A percentile compares a stretch with the other conserved stretches of the same genome.
Conservation (phyloP, 2,113 vertebrate genomes). For the Tapirus terrestris region DNA sequence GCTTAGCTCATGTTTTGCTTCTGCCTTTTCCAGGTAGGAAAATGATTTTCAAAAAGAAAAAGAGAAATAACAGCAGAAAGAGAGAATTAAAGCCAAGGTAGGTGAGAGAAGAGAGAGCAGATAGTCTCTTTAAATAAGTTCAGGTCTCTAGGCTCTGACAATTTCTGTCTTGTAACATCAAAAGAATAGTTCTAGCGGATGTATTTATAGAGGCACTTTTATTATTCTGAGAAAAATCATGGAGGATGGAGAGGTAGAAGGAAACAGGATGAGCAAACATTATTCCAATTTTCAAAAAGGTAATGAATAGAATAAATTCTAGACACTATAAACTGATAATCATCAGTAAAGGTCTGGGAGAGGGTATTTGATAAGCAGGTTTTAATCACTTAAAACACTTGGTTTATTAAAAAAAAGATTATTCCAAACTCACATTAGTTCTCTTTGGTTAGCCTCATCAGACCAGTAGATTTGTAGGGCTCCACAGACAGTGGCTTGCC, state of each 20-base stretch:
- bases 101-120: slow-evolving; percentile 55
- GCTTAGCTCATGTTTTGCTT: slow-evolving; percentile 60
- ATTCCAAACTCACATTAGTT: slow-evolving; percentile 18
- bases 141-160: slow-evolving; percentile 42
- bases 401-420: slow-evolving; percentile 41
- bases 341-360: slow-evolving; percentile 19
- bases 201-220: background rate
- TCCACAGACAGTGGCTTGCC: background rate
- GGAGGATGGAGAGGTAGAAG: background rate
- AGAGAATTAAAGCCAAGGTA: slow-evolving; percentile 65
- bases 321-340: background rate
- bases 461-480: background rate
- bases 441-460: slow-evolving; percentile 28
- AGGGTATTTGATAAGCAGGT: slow-evolving; percentile 39
- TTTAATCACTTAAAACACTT: slow-evolving; percentile 35
- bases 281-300: slow-evolving; percentile 30
- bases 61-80: slow-evolving; percentile 69
- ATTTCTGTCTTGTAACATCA: slow-evolving; percentile 20
- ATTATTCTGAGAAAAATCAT: slow-evolving; percentile 40
- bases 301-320: background rate
- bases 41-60: slow-evolving; percentile 71
- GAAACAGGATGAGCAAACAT: slow-evolving; percentile 31
- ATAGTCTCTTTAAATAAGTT: slow-evolving; percentile 50
- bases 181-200: slow-evolving; percentile 40
- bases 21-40: slow-evolving; percentile 70